Evolutionary conservation across 2,113 vertebrate genomes (phyloP).

Genomic region (Periophthalmus modestus): DNA sequence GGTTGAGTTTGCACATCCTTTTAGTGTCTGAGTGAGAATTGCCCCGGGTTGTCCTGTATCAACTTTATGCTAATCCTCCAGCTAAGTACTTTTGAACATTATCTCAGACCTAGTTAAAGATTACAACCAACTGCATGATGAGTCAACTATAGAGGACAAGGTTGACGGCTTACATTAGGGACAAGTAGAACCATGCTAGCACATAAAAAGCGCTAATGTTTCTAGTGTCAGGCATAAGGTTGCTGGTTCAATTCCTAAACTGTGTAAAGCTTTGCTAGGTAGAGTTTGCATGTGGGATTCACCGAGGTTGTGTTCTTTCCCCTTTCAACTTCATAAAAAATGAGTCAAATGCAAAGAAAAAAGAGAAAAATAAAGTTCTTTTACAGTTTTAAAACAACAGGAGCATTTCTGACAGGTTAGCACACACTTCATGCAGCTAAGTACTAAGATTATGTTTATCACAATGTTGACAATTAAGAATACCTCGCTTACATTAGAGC

Average conservation of each 20-base stretch:
- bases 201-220: too few species aligned
- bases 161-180: not conserved
- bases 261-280: too few species aligned
- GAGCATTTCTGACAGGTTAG: too few species aligned
- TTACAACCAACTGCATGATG: not conserved
- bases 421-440: too few species aligned
- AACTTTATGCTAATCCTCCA: not conserved
- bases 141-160: not conserved
- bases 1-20: not conserved
- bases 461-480: not conserved
- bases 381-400: too few species aligned
- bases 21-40: constrained; percentile 35
- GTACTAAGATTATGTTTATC: too few species aligned
- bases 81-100: not conserved
- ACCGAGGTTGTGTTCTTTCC: not conserved
- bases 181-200: too few species aligned
- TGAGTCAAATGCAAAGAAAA: too few species aligned
- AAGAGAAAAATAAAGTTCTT: too few species aligned
- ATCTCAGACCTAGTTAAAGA: not conserved
- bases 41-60: not conserved
- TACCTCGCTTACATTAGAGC: constrained; percentile 51
- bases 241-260: too few species aligned
- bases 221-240: too few species aligned
- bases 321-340: not conserved
- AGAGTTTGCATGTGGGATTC: not conserved